Evolutionary conservation across 2,888 invertebrate genomes (phyloP).

Genomic region (Automeris io): DNA sequence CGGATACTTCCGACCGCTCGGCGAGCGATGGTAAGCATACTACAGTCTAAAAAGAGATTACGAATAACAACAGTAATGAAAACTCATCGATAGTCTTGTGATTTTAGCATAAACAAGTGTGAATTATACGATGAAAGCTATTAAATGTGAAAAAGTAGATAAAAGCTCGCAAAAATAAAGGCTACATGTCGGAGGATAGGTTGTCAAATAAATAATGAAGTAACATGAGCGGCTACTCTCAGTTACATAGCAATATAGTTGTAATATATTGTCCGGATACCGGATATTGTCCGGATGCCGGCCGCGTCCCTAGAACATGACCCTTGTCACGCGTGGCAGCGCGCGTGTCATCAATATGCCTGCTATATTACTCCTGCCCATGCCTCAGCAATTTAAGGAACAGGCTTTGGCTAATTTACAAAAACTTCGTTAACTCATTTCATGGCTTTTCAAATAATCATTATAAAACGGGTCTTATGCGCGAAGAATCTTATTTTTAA

Average conservation of each 20-base stretch:
- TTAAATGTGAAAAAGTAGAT: too few species aligned
- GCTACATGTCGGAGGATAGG: background rate
- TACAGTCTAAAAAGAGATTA: too few species aligned
- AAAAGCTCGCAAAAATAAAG: background rate
- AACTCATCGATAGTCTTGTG: too few species aligned
- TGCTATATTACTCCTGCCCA: conserved; percentile 9
- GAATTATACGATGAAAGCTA: too few species aligned
- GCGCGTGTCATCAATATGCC: conserved; percentile 12
- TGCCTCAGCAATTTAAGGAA: conserved; percentile 3
- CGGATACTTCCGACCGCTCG: too few species aligned
- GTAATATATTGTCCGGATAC: background rate
- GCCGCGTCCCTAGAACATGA: conserved; percentile 5
- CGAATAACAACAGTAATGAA: too few species aligned
- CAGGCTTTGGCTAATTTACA: background rate
- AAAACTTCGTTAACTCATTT: too few species aligned
- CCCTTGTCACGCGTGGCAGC: conserved; percentile 11
- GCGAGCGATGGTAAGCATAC: too few species aligned
- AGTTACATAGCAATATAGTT: background rate
- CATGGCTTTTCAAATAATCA: too few species aligned
- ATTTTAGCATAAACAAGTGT: too few species aligned
- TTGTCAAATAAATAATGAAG: background rate
- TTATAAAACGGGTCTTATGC: too few species aligned
- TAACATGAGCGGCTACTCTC: background rate
- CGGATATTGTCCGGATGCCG: conserved; percentile 2
- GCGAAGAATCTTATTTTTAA: too few species aligned